A percentile compares a stretch with the other conserved stretches of the same genome.
Conservation (phyloP, 2,113 vertebrate genomes). For the Colinus virginianus region DNA sequence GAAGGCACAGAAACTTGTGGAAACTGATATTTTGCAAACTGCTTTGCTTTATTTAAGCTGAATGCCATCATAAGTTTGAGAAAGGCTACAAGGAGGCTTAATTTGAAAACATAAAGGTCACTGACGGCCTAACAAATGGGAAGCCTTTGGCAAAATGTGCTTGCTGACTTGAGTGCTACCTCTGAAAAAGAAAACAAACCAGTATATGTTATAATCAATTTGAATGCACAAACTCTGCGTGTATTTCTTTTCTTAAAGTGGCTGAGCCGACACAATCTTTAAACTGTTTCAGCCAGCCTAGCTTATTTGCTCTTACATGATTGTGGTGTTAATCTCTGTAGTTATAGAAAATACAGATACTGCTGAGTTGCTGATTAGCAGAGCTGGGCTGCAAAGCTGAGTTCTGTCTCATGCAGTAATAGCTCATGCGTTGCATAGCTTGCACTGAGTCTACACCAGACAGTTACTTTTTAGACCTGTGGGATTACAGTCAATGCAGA, state of each 20-base stretch:
- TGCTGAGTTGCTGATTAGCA: background rate
- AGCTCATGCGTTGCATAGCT: rapidly evolving
- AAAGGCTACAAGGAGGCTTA: slow-evolving; percentile 32
- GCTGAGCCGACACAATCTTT: background rate
- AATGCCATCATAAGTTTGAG: slow-evolving; percentile 8
- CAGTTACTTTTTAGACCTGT: background rate
- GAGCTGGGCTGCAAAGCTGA: background rate
- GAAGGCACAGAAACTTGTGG: background rate
- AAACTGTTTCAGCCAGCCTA: background rate
- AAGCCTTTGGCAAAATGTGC: background rate
- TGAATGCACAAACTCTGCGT: background rate
- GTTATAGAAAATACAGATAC: background rate
- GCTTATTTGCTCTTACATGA: background rate
- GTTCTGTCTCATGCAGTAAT: background rate
- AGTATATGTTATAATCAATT: background rate
- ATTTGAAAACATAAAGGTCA: slow-evolving; percentile 65
- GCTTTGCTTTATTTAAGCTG: slow-evolving; percentile 61
- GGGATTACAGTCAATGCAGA: background rate
- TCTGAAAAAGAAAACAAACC: slow-evolving; percentile 23
- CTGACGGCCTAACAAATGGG: slow-evolving; percentile 1
- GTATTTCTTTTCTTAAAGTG: background rate
- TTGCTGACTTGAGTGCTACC: background rate
- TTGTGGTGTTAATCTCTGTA: background rate
- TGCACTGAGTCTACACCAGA: background rate
- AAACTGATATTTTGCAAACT: slow-evolving; percentile 48